Percentiles rank a stretch among this genome's conserved stretches.
Conservation (phyloP, 2,888 invertebrate species). For the Therioaphis trifolii region DNA sequence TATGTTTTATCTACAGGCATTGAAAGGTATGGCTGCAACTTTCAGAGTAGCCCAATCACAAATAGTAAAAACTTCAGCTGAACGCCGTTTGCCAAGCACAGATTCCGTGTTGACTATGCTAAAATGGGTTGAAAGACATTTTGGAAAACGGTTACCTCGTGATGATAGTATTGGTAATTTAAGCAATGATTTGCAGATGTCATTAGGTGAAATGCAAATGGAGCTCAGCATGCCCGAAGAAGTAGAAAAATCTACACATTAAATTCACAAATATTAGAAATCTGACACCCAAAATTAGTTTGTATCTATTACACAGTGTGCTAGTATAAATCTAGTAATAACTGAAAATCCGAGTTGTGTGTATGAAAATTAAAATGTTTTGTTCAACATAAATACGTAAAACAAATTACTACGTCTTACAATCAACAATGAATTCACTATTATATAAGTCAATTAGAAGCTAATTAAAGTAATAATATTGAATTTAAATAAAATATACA, state of each 20-base stretch:
- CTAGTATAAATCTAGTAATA: slow-evolving; percentile 22
- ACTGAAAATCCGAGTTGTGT: background rate
- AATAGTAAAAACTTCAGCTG: slow-evolving; percentile 87
- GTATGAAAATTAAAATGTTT: slow-evolving; percentile 13
- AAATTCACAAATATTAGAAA: slow-evolving; percentile 13
- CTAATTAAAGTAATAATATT: slow-evolving; percentile 26
- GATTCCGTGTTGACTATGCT: slow-evolving; percentile 87
- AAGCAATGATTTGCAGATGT: slow-evolving; percentile 60
- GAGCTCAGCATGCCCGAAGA: slow-evolving; percentile 63
- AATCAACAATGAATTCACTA: slow-evolving; percentile 4
- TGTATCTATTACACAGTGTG: background rate
- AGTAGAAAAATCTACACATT: slow-evolving; percentile 53
- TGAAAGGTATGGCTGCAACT: slow-evolving; percentile 93
- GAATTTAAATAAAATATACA: slow-evolving; percentile 11
- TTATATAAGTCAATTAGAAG: slow-evolving; percentile 46
- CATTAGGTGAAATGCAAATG: slow-evolving; percentile 63
- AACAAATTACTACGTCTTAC: background rate
- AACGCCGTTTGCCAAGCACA: slow-evolving; percentile 86
- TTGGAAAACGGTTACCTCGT: slow-evolving; percentile 64
- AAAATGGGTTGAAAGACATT: slow-evolving; percentile 68
- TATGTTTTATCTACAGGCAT: slow-evolving; percentile 73
- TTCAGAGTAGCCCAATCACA: slow-evolving; percentile 88
- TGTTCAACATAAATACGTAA: slow-evolving; percentile 21
- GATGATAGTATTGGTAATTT: slow-evolving; percentile 61
- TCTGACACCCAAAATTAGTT: slow-evolving; percentile 13